A percentile compares a stretch with the other conserved stretches of the same genome.
phyloP scores from a whole-genome alignment of 2,113 vertebrate genomes.

The Sakesphorus luctuosus region DNA sequence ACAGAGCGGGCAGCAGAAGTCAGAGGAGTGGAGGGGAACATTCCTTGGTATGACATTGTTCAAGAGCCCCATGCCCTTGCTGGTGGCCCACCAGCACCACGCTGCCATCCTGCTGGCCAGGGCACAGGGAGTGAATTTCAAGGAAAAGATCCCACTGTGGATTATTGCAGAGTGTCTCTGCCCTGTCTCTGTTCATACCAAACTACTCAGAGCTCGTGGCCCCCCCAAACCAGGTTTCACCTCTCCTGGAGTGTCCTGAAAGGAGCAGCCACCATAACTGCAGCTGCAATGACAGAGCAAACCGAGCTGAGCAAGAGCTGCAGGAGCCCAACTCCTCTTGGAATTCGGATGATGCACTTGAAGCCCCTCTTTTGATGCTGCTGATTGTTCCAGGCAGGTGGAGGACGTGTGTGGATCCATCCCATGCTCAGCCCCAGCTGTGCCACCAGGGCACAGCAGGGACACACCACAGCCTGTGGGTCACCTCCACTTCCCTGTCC shows the following conservation, averaged over 20 bases:
- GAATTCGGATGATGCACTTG: rapidly evolving
- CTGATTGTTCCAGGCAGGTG: rapidly evolving
- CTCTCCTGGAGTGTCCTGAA: not conserved
- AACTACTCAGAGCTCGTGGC: rapidly evolving
- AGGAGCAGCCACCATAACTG: rapidly evolving
- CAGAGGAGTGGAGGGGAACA: not conserved
- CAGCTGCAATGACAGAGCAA: rapidly evolving
- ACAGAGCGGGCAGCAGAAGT: not conserved
- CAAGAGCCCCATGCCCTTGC: not conserved
- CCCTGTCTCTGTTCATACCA: not conserved
- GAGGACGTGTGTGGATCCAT: rapidly evolving
- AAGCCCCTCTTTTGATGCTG: rapidly evolving
- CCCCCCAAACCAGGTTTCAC: rapidly evolving
- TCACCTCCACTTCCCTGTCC: rapidly evolving
- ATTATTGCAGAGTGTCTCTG: not conserved
- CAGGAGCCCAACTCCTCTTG: not conserved
- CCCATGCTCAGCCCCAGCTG: not conserved
- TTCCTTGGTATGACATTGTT: not conserved
- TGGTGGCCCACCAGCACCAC: not conserved
- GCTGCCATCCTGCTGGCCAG: not conserved
- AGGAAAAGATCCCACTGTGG: not conserved
- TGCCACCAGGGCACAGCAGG: rapidly evolving
- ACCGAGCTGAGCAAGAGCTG: not conserved
- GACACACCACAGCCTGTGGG: rapidly evolving
- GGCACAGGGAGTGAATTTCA: not conserved